Conservation (phyloP, 2,888 invertebrate species). For the Temnothorax rugatulus region DNA sequence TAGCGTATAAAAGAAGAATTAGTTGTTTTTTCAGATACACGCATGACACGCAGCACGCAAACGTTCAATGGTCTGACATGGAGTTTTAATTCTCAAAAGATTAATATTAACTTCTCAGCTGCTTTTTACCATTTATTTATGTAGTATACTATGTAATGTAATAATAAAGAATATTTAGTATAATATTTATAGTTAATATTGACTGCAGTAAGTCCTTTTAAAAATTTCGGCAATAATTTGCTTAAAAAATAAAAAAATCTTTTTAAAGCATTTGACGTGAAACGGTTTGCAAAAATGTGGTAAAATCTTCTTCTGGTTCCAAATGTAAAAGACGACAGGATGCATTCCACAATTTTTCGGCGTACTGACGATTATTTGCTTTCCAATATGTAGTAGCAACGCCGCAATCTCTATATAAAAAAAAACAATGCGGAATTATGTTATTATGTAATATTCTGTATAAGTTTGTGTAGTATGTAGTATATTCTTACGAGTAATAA, state of each 20-base stretch:
- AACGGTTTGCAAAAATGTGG: conserved; percentile 59
- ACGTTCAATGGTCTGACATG: no score
- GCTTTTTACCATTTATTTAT: no score
- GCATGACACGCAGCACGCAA: no score
- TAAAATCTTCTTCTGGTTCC: conserved; percentile 85
- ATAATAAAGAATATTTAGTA: no score
- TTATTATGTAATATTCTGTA: neutral
- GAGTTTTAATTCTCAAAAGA: no score
- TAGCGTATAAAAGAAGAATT: no score
- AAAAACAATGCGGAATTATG: neutral
- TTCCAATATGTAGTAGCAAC: conserved; percentile 86
- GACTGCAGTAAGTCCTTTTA: no score
- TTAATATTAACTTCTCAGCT: no score
- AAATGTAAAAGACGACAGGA: conserved; percentile 88
- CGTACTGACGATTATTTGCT: conserved; percentile 87
- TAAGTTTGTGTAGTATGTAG: neutral
- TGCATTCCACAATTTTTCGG: conserved; percentile 88
- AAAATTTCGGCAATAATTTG: no score
- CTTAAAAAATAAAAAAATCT: neutral
- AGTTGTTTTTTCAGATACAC: no score
- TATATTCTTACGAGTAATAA: conserved; percentile 87
- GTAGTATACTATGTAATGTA: no score
- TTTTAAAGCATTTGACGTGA: neutral
- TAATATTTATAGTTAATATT: no score
- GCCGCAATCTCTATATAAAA: conserved; percentile 88